These are phyloP conservation scores for Metopolophium dirhodum DNA, from an alignment of 1,140 invertebrate genomes.

Conservation along the genomic window DNA sequence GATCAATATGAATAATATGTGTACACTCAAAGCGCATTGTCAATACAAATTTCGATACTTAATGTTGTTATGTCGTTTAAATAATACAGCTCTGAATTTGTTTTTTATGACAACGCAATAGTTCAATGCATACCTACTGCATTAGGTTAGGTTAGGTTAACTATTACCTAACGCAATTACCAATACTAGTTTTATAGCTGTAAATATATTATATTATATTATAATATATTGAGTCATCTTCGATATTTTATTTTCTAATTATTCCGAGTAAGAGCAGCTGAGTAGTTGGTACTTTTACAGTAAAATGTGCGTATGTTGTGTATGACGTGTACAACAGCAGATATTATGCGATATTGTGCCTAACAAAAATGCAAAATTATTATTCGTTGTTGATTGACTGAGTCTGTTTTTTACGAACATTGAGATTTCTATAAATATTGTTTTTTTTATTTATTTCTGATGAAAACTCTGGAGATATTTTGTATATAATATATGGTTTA, in stretches of 20 bases:
- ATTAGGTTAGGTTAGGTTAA: no score
- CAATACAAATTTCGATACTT: background rate
- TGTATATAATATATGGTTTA: background rate
- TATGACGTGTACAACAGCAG: background rate
- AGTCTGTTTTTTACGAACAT: background rate
- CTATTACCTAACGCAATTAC: background rate
- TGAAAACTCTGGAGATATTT: background rate
- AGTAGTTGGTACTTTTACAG: background rate
- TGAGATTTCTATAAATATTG: background rate
- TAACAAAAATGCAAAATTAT: background rate
- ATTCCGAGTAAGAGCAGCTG: background rate
- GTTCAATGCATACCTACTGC: background rate
- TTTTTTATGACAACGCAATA: no score
- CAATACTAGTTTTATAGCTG: background rate
- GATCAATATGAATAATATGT: background rate
- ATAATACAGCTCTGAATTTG: background rate
- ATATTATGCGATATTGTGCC: background rate
- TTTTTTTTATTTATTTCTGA: background rate
- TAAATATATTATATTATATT: background rate
- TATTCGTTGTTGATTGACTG: background rate
- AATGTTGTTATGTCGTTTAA: background rate
- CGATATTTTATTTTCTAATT: background rate
- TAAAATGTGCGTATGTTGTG: background rate
- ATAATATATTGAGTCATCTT: background rate
- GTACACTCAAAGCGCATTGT: background rate